Evolutionary conservation across 2,888 invertebrate genomes (phyloP).

Genomic region (Temnothorax ravouxi): DNA sequence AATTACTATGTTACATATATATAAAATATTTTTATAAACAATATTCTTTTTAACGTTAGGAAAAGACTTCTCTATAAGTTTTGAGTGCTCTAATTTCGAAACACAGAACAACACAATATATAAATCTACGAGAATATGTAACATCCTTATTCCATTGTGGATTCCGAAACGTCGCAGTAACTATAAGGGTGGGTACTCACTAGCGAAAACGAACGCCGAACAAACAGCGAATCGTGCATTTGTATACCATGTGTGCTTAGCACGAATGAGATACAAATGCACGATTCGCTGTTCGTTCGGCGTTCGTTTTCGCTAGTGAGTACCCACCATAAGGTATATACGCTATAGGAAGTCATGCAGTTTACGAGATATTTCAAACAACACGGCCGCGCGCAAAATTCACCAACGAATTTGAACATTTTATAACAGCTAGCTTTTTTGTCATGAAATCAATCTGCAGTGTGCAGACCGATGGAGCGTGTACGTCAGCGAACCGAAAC

Average conservation of each 20-base stretch:
- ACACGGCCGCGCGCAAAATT: not conserved
- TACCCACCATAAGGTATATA: too few relatives aligned
- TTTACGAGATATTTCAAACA: constrained; percentile 22
- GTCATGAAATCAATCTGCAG: constrained; percentile 54
- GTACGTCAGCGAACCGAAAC: constrained; percentile 40
- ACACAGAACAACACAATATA: not conserved
- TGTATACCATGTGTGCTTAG: too few relatives aligned
- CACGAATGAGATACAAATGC: too few relatives aligned
- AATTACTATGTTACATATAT: not conserved
- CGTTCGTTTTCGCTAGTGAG: too few relatives aligned
- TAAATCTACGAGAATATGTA: not conserved
- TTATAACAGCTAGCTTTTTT: constrained; percentile 1
- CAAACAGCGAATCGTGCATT: too few relatives aligned
- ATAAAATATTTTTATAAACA: not conserved
- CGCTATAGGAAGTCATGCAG: not conserved
- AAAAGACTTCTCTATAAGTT: not conserved
- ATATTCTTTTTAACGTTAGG: not conserved
- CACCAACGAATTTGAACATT: constrained; percentile 23
- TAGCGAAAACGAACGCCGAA: too few relatives aligned
- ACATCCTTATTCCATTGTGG: not conserved
- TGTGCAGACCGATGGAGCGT: constrained; percentile 42
- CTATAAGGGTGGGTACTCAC: too few relatives aligned
- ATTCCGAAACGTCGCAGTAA: not conserved
- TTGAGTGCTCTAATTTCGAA: not conserved
- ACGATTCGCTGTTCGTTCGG: too few relatives aligned